Percentiles rank a stretch among this genome's conserved stretches.
These are phyloP conservation scores for Ptychadena robeensis DNA, from an alignment of 2,797 vertebrate species.

Conservation along the genomic window DNA sequence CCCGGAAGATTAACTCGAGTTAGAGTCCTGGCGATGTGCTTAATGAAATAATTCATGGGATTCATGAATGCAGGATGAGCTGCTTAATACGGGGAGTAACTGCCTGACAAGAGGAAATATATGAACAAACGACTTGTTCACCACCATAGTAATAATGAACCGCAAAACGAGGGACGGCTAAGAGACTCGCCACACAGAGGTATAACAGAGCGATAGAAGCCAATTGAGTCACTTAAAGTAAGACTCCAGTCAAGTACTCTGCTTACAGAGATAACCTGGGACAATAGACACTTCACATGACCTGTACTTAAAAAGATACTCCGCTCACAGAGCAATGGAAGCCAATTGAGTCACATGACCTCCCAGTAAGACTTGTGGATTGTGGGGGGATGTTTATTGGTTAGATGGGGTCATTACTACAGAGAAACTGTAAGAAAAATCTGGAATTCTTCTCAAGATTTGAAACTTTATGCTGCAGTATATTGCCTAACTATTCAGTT, in stretches of 20 bases:
- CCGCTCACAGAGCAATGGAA: too few relatives aligned
- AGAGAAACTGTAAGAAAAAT: neutral
- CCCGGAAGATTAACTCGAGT: constrained; percentile 36
- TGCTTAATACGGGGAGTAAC: constrained; percentile 33
- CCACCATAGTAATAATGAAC: neutral
- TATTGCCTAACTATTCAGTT: neutral
- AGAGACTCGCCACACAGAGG: neutral
- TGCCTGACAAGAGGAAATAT: constrained; percentile 31
- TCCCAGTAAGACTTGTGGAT: neutral
- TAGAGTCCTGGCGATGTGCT: constrained; percentile 15
- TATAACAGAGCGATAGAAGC: neutral
- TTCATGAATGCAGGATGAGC: constrained; percentile 36
- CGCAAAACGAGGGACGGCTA: neutral
- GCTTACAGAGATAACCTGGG: too few relatives aligned
- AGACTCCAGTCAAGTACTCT: too few relatives aligned
- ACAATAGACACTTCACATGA: too few relatives aligned
- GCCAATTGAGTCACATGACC: too few relatives aligned
- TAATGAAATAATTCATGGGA: constrained; percentile 44
- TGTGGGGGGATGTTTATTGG: neutral
- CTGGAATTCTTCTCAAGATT: neutral
- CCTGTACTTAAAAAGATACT: too few relatives aligned
- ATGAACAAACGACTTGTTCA: constrained; percentile 35
- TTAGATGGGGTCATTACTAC: neutral
- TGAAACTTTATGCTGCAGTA: neutral
- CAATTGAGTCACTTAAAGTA: neutral